A percentile compares a stretch with the other conserved stretches of the same genome.
Conservation (phyloP, 1,140 invertebrate species). For the Lerema accius region DNA sequence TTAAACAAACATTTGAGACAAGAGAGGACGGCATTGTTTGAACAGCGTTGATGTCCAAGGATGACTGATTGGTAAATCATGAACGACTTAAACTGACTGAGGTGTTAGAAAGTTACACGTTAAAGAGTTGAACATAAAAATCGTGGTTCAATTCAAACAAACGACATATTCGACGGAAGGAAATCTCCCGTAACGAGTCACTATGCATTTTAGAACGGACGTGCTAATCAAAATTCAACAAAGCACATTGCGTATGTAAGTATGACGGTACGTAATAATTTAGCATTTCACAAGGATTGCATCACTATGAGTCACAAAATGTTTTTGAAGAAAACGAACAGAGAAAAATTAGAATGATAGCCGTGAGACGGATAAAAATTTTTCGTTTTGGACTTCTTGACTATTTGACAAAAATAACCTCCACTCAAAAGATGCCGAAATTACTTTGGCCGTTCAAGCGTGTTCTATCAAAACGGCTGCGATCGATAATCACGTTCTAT, state of each 20-base stretch:
- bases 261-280: slow-evolving; percentile 49
- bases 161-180: slow-evolving; percentile 49
- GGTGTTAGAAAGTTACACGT: slow-evolving; percentile 52
- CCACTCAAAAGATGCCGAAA: not conserved
- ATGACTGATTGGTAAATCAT: slow-evolving; percentile 43
- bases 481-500: slow-evolving; percentile 23
- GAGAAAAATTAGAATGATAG: not conserved
- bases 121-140: slow-evolving; percentile 41
- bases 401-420: not conserved
- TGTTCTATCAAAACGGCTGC: slow-evolving; percentile 8
- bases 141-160: slow-evolving; percentile 30
- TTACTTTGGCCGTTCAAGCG: not conserved
- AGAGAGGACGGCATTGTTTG: slow-evolving; percentile 64
- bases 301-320: slow-evolving; percentile 58
- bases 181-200: slow-evolving; percentile 42
- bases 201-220: slow-evolving; percentile 60
- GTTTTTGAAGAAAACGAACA: slow-evolving; percentile 11
- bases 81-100: slow-evolving; percentile 46
- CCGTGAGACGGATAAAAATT: not conserved
- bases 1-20: slow-evolving; percentile 66
- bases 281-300: slow-evolving; percentile 59
- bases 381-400: not conserved
- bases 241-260: slow-evolving; percentile 43
- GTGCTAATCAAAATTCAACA: slow-evolving; percentile 71
- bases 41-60: slow-evolving; percentile 43